These are phyloP conservation scores for Pelosia muscerda DNA, from an alignment of 2,888 invertebrate genomes.

Conservation along the genomic window DNA sequence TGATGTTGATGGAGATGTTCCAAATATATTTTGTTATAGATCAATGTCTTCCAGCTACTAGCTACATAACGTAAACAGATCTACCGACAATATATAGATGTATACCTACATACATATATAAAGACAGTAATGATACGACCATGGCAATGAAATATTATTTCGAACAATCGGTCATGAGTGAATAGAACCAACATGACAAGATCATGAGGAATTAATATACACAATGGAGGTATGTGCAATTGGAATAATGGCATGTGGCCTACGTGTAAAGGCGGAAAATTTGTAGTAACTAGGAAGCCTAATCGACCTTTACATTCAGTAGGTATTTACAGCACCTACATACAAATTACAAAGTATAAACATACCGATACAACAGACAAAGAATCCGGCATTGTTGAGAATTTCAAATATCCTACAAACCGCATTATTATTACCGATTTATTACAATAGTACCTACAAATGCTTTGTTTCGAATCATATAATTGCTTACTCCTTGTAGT, in stretches of 20 bases:
- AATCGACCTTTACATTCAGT: conserved; percentile 43
- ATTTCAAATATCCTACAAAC: conserved; percentile 50
- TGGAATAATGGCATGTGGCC: conserved; percentile 45
- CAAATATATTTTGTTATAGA: too few relatives aligned
- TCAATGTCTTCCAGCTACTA: too few relatives aligned
- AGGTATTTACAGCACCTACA: conserved; percentile 26
- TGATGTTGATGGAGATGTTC: too few relatives aligned
- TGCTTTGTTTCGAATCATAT: background rate
- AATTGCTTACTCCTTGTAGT: background rate
- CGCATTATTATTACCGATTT: conserved; percentile 49
- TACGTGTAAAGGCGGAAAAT: conserved; percentile 53
- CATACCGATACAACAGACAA: conserved; percentile 39
- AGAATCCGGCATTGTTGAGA: conserved; percentile 47
- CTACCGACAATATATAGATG: too few relatives aligned
- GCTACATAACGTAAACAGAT: too few relatives aligned
- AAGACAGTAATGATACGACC: background rate
- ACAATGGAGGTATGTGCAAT: background rate
- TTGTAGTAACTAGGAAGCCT: conserved; percentile 57
- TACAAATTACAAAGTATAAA: conserved; percentile 30
- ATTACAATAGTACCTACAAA: conserved; percentile 34
- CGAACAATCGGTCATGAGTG: background rate
- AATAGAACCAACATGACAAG: background rate
- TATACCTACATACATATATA: too few relatives aligned
- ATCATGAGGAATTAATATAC: conserved; percentile 22
- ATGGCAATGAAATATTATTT: background rate